Base-by-base conservation (phyloP, 2,888 invertebrate species). In the Hypsopygia costalis region DNA sequence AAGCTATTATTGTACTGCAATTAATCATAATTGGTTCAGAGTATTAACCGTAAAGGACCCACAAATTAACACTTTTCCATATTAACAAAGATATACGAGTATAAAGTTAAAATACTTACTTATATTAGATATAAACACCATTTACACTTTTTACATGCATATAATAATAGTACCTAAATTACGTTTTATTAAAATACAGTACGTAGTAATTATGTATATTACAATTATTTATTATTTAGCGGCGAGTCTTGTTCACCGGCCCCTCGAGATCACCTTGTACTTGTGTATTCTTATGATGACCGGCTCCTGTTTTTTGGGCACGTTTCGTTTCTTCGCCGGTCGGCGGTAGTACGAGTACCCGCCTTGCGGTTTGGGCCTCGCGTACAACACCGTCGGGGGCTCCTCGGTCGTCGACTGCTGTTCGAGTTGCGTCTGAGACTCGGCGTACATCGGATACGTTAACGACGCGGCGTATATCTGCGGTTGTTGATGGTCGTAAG, bases 241-340 rank as follows among this genome's bases (percentile, higher is more conserved):
- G 25, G 6, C 25, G 25, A n/a, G 34, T 22, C 34, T 20, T 9
- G 33, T 44, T 43, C 41, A 54, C 49, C 62, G 55, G 43, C 58
- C 55, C 34, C 64, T 66, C n/a, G n/a, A n/a, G n/a, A n/a, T n/a
- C 11, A 83, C 52, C 43, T 65, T 74, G 46, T 82, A 74, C 47
- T 78, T 82, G 51, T 83, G 85, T 16, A 85, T 76, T 39, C 81
- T 61, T 9, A 85, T 60, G 44, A 80, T 65, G 46, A 78, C 58
- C 0, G 81, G 81, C 30, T 58, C 50, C 27, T 52, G 53, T 41
- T 30, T 46, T 33, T 45, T 41, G 1, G 46, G 41, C 12, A 45
- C 47, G 33, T 32, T 37, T n/a, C 51, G 45, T 28, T 56, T 54
- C 31, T 53, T 54, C 34, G 36, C 11, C 1, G 70, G 66, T 31